Base-by-base conservation (phyloP, 2,113 vertebrate genomes). In the Lonchura striata region DNA sequence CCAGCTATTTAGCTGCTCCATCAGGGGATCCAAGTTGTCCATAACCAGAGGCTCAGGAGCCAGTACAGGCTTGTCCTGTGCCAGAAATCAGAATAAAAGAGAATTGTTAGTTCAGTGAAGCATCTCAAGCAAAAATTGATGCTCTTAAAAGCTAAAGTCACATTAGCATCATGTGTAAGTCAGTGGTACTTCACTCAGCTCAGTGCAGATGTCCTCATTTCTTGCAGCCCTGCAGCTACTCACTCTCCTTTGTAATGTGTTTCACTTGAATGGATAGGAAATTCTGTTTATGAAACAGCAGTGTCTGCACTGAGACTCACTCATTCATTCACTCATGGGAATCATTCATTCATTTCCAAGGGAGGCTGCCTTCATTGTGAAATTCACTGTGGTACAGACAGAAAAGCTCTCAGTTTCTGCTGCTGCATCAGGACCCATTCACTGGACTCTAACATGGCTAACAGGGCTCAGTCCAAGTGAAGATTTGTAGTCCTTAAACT, bases 1-100 rank as follows among this genome's bases (percentile, higher is more conserved):
- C 99, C 99, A 99, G 79, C 98, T 99, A 97, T 99, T 99, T 80
- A 99, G 96, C 87, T 99, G 98, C 86, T 98, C 98, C 98, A 99
- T 99, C 78, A 99, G 83, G 14, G 98, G 97, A 87, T 99, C 99
- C 94, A 99, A 95, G 80, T 98, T 99, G 88, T 99, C 98, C 98
- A 99, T 99, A 93, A 99, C 81, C 92, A 99, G 96, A 17, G 99
- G 99, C 91, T 99, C 99, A 12, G 99, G 99, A 87, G 99, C 99
- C 96, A 99, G 96, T 86, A 99, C 86, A 31, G 98, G 98, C 82
- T 99, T 99, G 92, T 99, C 99, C 99, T 99, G 93, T 52, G 86
- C 78, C 65, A 70, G 77, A 96, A 86, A 96, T 78, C 16, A 95
- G 88, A 88, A 78, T 33, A 90, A 68, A 94, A 86, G 39, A 79